These are phyloP conservation scores for Manis javanica DNA, from an alignment of 2,797 vertebrate species.

Conservation along the genomic window DNA sequence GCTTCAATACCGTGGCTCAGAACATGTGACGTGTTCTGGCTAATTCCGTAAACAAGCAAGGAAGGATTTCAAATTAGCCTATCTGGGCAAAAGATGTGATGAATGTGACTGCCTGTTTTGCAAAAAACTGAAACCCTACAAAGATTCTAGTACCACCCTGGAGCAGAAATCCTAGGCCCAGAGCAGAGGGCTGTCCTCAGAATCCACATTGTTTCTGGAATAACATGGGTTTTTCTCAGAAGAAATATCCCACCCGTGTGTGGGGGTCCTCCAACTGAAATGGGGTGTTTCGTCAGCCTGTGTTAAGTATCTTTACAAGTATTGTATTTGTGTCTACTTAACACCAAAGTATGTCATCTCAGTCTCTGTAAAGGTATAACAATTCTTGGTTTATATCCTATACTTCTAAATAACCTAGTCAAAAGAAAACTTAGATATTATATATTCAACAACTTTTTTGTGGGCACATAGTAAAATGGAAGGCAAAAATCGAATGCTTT, in stretches of 20 bases:
- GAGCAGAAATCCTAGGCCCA: not conserved
- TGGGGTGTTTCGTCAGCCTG: not conserved
- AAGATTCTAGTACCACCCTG: not conserved
- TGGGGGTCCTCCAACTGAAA: not conserved
- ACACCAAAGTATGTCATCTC: not conserved
- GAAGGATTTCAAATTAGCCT: not conserved
- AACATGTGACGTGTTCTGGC: not conserved
- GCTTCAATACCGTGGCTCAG: not conserved
- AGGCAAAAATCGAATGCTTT: not conserved
- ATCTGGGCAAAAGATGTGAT: not conserved
- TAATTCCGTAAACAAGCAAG: not conserved
- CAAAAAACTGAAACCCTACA: not conserved
- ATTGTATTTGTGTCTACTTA: not conserved
- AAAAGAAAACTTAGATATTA: not conserved
- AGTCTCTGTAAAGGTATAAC: not conserved
- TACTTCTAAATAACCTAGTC: not conserved
- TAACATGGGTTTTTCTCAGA: not conserved
- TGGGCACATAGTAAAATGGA: not conserved
- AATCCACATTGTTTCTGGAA: not conserved
- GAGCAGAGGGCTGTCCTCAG: not conserved
- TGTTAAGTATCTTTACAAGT: not conserved
- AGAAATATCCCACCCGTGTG: not conserved
- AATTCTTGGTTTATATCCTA: not conserved
- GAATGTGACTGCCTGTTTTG: conserved; percentile 28
- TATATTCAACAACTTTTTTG: not conserved